A percentile compares a stretch with the other conserved stretches of the same genome.
phyloP scores from a whole-genome alignment of 2,797 vertebrate species.

The Pangasius mekongensis region DNA sequence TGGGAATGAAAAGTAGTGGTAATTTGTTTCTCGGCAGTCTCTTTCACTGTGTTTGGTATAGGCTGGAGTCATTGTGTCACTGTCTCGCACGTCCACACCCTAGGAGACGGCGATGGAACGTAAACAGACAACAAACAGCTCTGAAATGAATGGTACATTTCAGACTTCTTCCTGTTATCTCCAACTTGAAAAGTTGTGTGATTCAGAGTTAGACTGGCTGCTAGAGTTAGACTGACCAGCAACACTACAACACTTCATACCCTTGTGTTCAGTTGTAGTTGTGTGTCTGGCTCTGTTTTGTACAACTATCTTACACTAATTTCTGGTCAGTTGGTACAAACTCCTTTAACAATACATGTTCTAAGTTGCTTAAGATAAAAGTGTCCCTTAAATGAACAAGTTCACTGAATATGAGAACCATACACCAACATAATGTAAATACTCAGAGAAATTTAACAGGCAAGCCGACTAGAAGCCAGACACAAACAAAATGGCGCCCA shows the following conservation, averaged over 20 bases:
- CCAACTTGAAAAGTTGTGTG: no score
- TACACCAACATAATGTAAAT: neutral
- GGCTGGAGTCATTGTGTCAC: no score
- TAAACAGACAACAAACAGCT: neutral
- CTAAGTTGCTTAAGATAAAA: neutral
- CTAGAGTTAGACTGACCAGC: neutral
- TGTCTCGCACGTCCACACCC: neutral
- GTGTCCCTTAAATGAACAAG: no score
- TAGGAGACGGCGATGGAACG: neutral
- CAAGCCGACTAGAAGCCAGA: neutral
- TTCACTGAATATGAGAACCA: neutral
- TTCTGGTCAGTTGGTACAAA: neutral
- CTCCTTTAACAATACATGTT: neutral
- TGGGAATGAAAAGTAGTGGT: neutral
- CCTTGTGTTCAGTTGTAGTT: neutral
- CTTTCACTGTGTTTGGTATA: neutral
- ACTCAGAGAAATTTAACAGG: neutral
- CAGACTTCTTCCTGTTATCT: neutral
- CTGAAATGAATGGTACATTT: neutral
- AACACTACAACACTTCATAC: no score
- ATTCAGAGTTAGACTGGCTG: neutral
- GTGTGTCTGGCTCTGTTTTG: neutral
- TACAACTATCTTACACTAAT: neutral
- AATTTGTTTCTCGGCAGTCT: neutral
- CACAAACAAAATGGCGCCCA: constrained; percentile 13